These are phyloP conservation scores for Drosophila aff. DNA, from an alignment of 1,140 invertebrate species.

Conservation along the genomic window DNA sequence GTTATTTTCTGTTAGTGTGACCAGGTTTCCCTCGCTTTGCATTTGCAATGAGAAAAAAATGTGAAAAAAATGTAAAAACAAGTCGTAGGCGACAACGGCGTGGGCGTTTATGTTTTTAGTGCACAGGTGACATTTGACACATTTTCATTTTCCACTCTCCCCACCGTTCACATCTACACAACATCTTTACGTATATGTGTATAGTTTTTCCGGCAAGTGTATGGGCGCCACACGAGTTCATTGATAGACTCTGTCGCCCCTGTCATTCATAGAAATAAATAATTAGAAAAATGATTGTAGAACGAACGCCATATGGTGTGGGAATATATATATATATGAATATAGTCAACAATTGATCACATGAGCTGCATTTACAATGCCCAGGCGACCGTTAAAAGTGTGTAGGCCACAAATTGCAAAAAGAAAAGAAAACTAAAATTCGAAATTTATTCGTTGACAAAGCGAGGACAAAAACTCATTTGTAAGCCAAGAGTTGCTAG, in stretches of 20 bases:
- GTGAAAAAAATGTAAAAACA: not conserved
- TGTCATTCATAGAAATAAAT: conserved; percentile 53
- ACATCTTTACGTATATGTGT: not conserved
- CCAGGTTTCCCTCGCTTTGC: conserved; percentile 8
- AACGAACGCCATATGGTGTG: conserved; percentile 47
- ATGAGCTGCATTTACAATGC: conserved; percentile 31
- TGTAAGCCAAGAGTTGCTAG: conserved; percentile 6
- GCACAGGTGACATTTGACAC: conserved; percentile 68
- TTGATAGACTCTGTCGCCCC: conserved; percentile 42
- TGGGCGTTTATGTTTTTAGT: conserved; percentile 18
- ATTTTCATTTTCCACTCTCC: conserved; percentile 40
- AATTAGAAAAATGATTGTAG: conserved; percentile 23
- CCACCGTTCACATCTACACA: conserved; percentile 14
- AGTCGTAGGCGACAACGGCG: conserved; percentile 24
- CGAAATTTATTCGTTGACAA: not conserved
- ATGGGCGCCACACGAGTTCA: conserved; percentile 60
- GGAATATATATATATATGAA: not conserved
- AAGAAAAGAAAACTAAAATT: not conserved
- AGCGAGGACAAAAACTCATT: conserved; percentile 11
- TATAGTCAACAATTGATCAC: conserved; percentile 36
- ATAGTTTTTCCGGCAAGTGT: conserved; percentile 20
- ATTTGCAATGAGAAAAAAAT: conserved; percentile 15
- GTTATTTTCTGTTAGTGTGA: not conserved
- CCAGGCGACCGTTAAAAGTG: conserved; percentile 8
- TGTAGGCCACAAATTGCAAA: conserved; percentile 16